These are phyloP conservation scores for Mellivora capensis DNA, from an alignment of 2,113 vertebrate genomes.

Conservation along the genomic window DNA sequence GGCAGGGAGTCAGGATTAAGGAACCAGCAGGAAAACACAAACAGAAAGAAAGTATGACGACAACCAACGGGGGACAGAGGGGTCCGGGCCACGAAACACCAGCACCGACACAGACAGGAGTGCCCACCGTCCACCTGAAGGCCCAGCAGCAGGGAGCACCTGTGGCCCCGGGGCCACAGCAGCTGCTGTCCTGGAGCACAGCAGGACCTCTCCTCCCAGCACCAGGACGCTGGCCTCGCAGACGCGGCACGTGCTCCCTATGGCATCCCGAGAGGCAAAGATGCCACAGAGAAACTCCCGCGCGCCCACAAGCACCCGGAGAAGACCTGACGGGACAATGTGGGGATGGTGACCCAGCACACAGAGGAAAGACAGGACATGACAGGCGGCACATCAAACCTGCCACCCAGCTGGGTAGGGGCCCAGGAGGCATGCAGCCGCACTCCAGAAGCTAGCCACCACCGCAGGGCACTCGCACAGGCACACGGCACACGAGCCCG, in stretches of 20 bases:
- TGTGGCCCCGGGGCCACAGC: neutral
- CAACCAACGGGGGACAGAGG: neutral
- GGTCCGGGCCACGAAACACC: neutral
- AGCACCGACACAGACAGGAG: neutral
- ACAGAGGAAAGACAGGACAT: neutral
- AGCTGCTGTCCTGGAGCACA: neutral
- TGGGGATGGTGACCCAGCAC: accelerated
- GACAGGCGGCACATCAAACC: neutral
- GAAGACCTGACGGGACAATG: neutral
- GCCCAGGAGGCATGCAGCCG: too few relatives aligned
- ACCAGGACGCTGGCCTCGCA: too few relatives aligned
- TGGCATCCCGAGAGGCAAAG: too few relatives aligned
- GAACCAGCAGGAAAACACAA: neutral
- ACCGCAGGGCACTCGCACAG: neutral
- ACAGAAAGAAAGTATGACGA: neutral
- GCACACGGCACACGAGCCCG: too few relatives aligned
- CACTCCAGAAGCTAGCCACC: neutral
- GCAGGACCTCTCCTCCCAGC: too few relatives aligned
- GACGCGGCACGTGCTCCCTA: too few relatives aligned
- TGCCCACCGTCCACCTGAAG: neutral
- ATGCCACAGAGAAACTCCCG: neutral
- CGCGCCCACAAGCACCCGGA: neutral
- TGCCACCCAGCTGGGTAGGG: neutral
- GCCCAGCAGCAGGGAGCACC: neutral
- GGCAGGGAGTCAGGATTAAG: neutral